Base-by-base conservation (phyloP, 1,140 invertebrate species). In the Yoshiicerus persimilis region DNA sequence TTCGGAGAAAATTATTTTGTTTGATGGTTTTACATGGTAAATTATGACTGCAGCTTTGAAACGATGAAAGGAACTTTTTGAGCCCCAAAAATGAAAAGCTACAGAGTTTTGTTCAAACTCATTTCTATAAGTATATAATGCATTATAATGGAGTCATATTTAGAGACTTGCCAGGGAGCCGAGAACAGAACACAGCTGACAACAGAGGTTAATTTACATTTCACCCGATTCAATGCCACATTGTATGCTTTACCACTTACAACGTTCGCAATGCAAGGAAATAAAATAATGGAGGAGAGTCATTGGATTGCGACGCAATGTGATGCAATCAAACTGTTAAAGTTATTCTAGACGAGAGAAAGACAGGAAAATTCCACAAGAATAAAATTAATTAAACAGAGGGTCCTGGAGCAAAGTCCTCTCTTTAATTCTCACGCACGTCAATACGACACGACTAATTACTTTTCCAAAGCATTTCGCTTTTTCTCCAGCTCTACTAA, bases 361-460 rank as follows among this genome's bases (percentile, higher is more conserved):
- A 25, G 64, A 25, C 32, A 23, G 75, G 16, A 80, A 80, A 80
- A 80, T 80, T 36, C 75, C 32, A 36, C 20, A 30, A 80, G 75
- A 80, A 80, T 80, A 80, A 80, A 80, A 80, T 80, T 80, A 80
- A 80, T 80, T 80, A 80, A 80, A 80, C 38, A 80, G 32, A 80
- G 75, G 75, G 75, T 80, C 32, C 75, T 36, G 38, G 32, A 80
- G 32, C 30, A 80, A 80, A 80, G 32, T 70, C 30, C 13, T 36
- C 13, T 80, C 32, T 25, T 80, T 80, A 80, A 80, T 80, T 80
- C 75, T 80, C 75, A 80, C 75, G 34, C 75, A 80, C 75, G 75
- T 80, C 75, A 38, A 80, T 80, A 80, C 66, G 10, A 66, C 70
- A 66, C 70, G 27, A 80, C 75, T 80, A 80, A 80, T 80, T 80